Conservation (phyloP, 2,888 invertebrate species). For the Amiota mariae region DNA sequence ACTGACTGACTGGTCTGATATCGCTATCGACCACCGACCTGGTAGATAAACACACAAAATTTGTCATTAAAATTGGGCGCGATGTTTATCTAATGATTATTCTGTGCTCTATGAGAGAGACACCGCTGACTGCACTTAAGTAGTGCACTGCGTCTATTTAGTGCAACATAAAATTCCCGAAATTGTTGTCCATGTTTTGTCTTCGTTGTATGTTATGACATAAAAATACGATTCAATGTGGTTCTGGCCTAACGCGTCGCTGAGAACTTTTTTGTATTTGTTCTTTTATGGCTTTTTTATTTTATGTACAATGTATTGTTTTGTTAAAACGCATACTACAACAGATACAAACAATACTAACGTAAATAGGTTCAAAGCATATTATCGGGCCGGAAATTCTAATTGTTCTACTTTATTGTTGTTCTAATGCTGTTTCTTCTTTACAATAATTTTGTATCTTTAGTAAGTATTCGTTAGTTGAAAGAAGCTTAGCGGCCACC, state of each 20-base stretch:
- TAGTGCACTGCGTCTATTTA: background rate
- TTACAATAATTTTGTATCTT: slow-evolving; percentile 10
- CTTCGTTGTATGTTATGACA: slow-evolving; percentile 34
- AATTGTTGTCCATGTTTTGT: slow-evolving; percentile 4
- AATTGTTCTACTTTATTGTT: slow-evolving; percentile 54
- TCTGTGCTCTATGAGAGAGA: background rate
- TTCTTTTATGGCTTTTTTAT: slow-evolving; percentile 34
- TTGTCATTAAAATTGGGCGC: slow-evolving; percentile 44
- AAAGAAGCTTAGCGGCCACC: background rate
- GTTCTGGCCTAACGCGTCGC: slow-evolving; percentile 61
- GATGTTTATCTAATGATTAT: slow-evolving; percentile 33
- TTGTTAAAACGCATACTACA: slow-evolving; percentile 32
- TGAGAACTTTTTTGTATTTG: slow-evolving; percentile 13
- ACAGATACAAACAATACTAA: slow-evolving; percentile 3
- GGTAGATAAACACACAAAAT: slow-evolving; percentile 19
- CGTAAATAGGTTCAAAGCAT: background rate
- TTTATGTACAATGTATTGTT: slow-evolving; percentile 36
- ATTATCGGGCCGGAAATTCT: slow-evolving; percentile 56
- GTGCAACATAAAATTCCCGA: background rate
- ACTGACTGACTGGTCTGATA: background rate
- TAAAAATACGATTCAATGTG: slow-evolving; percentile 23
- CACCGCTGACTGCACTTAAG: background rate
- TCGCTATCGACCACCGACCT: slow-evolving; percentile 2
- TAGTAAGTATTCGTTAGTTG: background rate
- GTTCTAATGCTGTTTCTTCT: slow-evolving; percentile 21